Base-by-base conservation (phyloP, 2,888 invertebrate species). In the Ectobius pallidus region DNA sequence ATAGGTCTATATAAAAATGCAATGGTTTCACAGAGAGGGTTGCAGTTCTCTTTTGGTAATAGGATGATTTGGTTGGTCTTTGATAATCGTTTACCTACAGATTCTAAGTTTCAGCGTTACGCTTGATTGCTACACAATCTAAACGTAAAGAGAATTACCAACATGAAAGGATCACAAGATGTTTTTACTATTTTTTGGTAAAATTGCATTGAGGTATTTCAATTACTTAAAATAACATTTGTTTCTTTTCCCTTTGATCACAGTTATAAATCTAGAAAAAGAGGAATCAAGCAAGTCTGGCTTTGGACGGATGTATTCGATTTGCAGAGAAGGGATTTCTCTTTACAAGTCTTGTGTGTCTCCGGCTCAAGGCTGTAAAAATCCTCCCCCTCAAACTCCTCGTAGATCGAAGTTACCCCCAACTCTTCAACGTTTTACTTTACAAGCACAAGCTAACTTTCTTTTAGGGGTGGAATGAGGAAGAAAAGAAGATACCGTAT, bases 141-240 rank as follows among this genome's bases (percentile, higher is more conserved):
- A n/a, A n/a, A n/a, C n/a, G n/a, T n/a, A n/a, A n/a, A n/a, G n/a
- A n/a, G n/a, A n/a, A n/a, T n/a, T n/a, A n/a, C n/a, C n/a, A n/a
- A n/a, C n/a, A n/a, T n/a, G n/a, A n/a, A n/a, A n/a, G n/a, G n/a
- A n/a, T n/a, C n/a, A n/a, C n/a, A n/a, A n/a, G n/a, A n/a, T n/a
- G n/a, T n/a, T n/a, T n/a, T n/a, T n/a, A n/a, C n/a, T n/a, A n/a
- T n/a, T n/a, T n/a, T 34, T 34, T 34, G 6, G 34, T 52, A 30
- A 67, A 58, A 71, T 71, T 71, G 49, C 71, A 55, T 67, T 34
- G 67, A 71, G 71, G 58, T 71, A 71, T 71, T 71, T 71, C 71
- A 71, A 71, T 71, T 71, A 71, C 67, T 71, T 67, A 67, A 71
- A 71, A 63, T 67, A 71, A 65, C 67, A 32, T 70, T 70, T 65